Evolutionary conservation across 1,140 invertebrate species (phyloP), one percentile per base, ranked within the genome.

Genomic region (Apis dorsata): DNA sequence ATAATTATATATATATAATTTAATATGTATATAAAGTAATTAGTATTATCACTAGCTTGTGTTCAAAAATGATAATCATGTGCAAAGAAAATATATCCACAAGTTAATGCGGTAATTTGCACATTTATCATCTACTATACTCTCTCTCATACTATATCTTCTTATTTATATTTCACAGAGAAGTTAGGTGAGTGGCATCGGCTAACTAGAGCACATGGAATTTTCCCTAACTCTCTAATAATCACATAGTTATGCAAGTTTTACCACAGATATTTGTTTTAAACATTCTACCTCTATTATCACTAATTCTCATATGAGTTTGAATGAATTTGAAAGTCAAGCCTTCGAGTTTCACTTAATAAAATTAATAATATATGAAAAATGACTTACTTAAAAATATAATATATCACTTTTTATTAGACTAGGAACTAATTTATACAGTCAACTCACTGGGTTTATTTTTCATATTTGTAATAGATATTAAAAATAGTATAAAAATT

Each of bases 401-500:
- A 21, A 70, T 69, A 79, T 91, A 91, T 92, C 91, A 92, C 91
- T 89, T 89, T 78, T 84, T 81, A 89, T 78, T 86, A 81, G 91
- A 92, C 91, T 92, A 92, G 91, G 90, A 90, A 91, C 91, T 90
- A 91, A 92, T 90, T 89, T 86, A 34, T 65, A 89, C 79, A 89
- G 79, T 76, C 72, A 75, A 78, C 86, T 81, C 81, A 81, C 78
- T 85, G 78, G 84, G 86, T 57, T 85, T 86, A 83, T 73, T 77
- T 62, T 51, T 21, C 59, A 81, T 71, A 55, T 66, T 66, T n/a
- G 78, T 60, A 66, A 13, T 68, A 83, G 74, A 65, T 49, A 57
- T 73, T 81, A 81, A 24, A 63, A 70, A 49, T 81, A 60, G 12
- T 1, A 78, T 76, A 84, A 57, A 44, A 86, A 82, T 69, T 72